Conservation (phyloP, 2,113 vertebrate species). For the Corythornis cristatus region DNA sequence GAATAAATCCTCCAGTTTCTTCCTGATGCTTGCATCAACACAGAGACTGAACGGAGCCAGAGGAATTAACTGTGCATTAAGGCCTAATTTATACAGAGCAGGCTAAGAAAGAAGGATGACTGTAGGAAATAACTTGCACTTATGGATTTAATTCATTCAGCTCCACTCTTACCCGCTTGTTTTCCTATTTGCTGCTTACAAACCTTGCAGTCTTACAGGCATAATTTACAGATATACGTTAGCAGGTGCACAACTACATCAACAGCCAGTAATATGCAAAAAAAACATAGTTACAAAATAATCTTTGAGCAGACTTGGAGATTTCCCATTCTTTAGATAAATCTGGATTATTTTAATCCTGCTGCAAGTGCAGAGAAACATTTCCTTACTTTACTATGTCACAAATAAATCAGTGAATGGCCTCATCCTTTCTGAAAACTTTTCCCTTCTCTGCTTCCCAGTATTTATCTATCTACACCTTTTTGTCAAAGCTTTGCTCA, state of each 20-base stretch:
- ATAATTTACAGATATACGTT: neutral
- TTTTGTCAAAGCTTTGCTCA: neutral
- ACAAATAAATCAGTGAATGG: neutral
- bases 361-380: neutral
- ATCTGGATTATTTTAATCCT: neutral
- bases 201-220: neutral
- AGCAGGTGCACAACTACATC: neutral
- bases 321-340: neutral
- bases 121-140: neutral
- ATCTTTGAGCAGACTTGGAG: neutral
- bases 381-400: neutral
- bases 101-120: neutral
- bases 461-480: neutral
- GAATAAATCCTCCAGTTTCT: neutral
- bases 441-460: neutral
- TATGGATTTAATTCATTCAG: neutral
- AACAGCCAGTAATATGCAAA: neutral
- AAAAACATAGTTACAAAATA: neutral
- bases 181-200: neutral
- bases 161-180: too few species aligned
- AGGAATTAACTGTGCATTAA: neutral
- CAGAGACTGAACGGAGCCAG: neutral
- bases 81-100: neutral
- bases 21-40: neutral
- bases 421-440: neutral